Evolutionary conservation across 35 echinoderm and acorn worm species (phyloP), one percentile per base, ranked within the genome.

Genomic region (Strongylocentrotus purpuratus): DNA sequence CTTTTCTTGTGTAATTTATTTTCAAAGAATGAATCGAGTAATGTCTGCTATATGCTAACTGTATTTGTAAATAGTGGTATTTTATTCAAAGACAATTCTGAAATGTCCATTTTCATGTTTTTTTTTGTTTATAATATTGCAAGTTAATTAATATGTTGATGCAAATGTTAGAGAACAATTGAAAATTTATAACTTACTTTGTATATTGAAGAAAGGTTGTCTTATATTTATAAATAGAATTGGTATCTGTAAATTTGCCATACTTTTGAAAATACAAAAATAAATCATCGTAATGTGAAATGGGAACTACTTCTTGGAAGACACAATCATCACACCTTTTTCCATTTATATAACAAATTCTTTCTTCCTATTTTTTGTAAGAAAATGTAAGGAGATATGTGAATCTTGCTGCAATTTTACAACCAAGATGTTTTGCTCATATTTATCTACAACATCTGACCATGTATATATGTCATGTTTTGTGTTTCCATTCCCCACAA

Each of bases 151-250:
- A 28, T 78, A 78, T 78, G 65, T n/a, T n/a, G 65, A 78, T 78
- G 65, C 65, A 78, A 78, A 78, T n/a, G 65, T 78, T 6, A 78
- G 28, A 78, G 65, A 78, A 78, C 65, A 78, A 78, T 89, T 88
- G 28, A 10, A 89, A 89, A 89, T 89, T 46, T 89, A 89, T 89
- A 46, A 89, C 33, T 89, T 89, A 89, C 87, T 89, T 89, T 89
- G 87, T 89, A 89, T 89, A 89, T 89, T 89, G 87, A 89, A 89
- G 87, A 89, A 89, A 89, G 45, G 87, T 89, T 89, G 87, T 89
- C 31, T 45, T 89, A 89, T 89, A 89, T 89, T 89, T 89, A 89
- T 89, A 46, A 89, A 45, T 89, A 45, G 87, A 89, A 45, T 45
- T 22, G 87, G 87, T 89, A 89, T 89, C 32, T 89, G 87, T 89